Evolutionary conservation across 2,797 vertebrate species (phyloP).

Genomic region (Halcyon badia): DNA sequence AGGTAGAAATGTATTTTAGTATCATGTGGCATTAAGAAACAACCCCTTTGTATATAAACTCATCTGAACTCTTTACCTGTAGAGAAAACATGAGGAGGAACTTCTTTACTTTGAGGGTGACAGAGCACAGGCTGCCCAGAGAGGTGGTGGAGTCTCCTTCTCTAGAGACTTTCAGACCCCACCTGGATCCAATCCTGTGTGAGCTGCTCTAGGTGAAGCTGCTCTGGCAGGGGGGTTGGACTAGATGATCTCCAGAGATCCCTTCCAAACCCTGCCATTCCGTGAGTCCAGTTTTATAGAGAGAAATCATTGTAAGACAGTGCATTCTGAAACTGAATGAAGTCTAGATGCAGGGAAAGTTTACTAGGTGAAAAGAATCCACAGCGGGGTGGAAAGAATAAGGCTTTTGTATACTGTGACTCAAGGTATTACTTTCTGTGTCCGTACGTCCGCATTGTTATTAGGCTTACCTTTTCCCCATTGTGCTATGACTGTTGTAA

Average conservation of each 20-base stretch:
- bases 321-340: background rate
- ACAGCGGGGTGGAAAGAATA: background rate
- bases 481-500: background rate
- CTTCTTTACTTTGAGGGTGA: too few species aligned
- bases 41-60: background rate
- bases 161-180: too few species aligned
- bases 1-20: background rate
- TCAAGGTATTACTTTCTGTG: background rate
- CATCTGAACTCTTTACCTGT: background rate
- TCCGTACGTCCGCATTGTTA: background rate
- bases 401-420: background rate
- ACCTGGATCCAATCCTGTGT: too few species aligned
- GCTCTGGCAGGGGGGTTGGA: too few species aligned
- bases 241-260: too few species aligned
- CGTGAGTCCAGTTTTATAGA: background rate
- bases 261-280: too few species aligned
- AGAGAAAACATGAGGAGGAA: background rate
- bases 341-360: background rate
- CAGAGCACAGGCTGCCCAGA: too few species aligned
- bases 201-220: too few species aligned
- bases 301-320: background rate
- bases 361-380: background rate
- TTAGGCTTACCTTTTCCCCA: background rate
- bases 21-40: background rate
- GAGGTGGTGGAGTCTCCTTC: too few species aligned